Percentiles rank a stretch among this genome's conserved stretches.
phyloP scores from a whole-genome alignment of 2,888 invertebrate species.

The Phalera bucephala region DNA sequence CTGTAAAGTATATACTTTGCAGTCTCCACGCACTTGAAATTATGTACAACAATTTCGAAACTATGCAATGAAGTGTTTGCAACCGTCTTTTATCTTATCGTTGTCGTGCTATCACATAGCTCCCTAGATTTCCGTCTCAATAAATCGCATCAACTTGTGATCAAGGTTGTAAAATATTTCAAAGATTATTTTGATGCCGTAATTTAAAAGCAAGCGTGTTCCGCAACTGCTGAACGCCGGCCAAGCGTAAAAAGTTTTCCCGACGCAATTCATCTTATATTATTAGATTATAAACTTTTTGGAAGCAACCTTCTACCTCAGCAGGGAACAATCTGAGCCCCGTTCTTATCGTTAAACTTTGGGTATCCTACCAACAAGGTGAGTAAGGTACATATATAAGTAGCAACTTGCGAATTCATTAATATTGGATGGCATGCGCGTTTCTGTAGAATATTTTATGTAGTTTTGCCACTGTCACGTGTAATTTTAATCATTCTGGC shows the following conservation, averaged over 20 bases:
- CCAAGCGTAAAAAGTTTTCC: slow-evolving; percentile 23
- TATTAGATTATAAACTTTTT: slow-evolving; percentile 35
- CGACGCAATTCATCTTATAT: slow-evolving; percentile 22
- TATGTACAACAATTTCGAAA: slow-evolving; percentile 6
- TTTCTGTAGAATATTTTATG: slow-evolving; percentile 33
- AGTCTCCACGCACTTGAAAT: slow-evolving; percentile 8
- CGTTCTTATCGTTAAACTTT: slow-evolving; percentile 39
- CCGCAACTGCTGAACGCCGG: slow-evolving; percentile 8
- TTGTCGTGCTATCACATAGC: slow-evolving; percentile 12
- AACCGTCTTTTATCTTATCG: slow-evolving; percentile 24
- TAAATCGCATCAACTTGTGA: slow-evolving; percentile 9
- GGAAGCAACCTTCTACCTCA: slow-evolving; percentile 19
- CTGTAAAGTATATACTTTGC: slow-evolving; percentile 1
- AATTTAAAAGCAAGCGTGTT: background rate
- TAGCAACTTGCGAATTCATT: slow-evolving; percentile 41
- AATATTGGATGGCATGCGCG: slow-evolving; percentile 36
- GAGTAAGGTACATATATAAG: slow-evolving; percentile 33
- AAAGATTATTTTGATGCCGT: slow-evolving; percentile 17
- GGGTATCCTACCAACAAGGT: slow-evolving; percentile 20
- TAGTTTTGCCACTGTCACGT: slow-evolving; percentile 22
- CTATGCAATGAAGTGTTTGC: slow-evolving; percentile 13
- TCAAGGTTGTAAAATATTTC: slow-evolving; percentile 4
- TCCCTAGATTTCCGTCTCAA: slow-evolving; percentile 15
- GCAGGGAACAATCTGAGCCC: slow-evolving; percentile 23
- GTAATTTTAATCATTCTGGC: slow-evolving; percentile 33